phyloP scores from a whole-genome alignment of 2,113 vertebrate species.

The Hypomesus transpacificus region DNA sequence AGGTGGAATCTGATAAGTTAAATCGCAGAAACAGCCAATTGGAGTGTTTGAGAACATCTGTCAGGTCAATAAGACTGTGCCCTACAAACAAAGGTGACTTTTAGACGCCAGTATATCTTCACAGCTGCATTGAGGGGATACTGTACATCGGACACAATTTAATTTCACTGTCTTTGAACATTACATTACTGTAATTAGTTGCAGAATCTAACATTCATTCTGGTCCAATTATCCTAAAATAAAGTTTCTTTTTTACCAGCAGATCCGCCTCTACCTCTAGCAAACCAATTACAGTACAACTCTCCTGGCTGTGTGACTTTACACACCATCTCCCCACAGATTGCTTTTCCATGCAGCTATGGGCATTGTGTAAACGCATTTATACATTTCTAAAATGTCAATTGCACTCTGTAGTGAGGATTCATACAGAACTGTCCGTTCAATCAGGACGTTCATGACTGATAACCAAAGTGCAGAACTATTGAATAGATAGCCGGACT shows the following conservation, averaged over 20 bases:
- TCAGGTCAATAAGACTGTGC: no score
- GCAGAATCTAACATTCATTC: background rate
- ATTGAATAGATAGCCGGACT: no score
- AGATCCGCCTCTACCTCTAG: background rate
- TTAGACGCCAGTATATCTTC: no score
- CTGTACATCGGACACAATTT: no score
- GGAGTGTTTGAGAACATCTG: no score
- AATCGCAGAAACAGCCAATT: no score
- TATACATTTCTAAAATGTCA: no score
- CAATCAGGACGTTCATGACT: background rate
- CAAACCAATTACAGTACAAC: background rate
- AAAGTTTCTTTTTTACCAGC: background rate
- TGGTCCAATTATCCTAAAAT: background rate
- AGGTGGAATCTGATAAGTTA: no score
- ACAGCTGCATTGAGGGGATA: no score
- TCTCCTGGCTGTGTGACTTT: background rate
- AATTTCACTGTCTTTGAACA: background rate
- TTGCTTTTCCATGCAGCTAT: constrained; percentile 6
- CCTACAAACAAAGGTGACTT: no score
- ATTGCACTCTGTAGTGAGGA: no score
- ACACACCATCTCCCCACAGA: background rate
- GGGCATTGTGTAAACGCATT: background rate
- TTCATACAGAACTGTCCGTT: background rate
- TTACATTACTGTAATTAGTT: background rate
- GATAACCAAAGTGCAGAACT: background rate